These are phyloP conservation scores for Drosophila mimetica DNA, from an alignment of 2,888 invertebrate species.

Conservation along the genomic window DNA sequence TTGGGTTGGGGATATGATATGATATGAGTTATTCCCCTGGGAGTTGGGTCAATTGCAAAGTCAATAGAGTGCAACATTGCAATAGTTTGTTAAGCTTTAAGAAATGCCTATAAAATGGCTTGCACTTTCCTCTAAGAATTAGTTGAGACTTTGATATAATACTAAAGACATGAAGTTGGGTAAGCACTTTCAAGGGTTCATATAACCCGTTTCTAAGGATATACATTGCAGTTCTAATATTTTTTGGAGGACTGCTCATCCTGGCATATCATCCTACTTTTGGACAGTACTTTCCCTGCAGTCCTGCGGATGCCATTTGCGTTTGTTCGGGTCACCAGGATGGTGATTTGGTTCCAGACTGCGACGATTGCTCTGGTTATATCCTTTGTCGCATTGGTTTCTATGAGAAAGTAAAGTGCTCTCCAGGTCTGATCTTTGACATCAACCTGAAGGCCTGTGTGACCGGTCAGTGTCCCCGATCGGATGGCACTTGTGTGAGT, in stretches of 20 bases:
- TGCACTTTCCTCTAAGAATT: neutral
- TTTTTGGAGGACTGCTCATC: slow-evolving; percentile 3
- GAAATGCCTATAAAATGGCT: slow-evolving; percentile 26
- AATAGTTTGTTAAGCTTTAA: neutral
- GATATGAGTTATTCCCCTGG: neutral
- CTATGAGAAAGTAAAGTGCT: slow-evolving; percentile 29
- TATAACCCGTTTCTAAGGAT: neutral
- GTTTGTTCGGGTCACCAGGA: slow-evolving; percentile 42
- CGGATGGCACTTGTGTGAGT: slow-evolving; percentile 31
- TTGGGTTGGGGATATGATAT: too few relatives aligned
- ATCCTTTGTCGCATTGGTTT: slow-evolving; percentile 38
- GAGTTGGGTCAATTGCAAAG: slow-evolving; percentile 57
- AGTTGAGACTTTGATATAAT: slow-evolving; percentile 8
- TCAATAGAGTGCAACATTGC: slow-evolving; percentile 44
- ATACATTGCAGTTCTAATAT: slow-evolving; percentile 7
- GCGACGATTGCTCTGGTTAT: slow-evolving; percentile 59
- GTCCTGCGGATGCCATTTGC: slow-evolving; percentile 33
- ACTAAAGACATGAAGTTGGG: slow-evolving; percentile 54
- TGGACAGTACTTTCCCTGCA: slow-evolving; percentile 12
- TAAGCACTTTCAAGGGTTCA: slow-evolving; percentile 28
- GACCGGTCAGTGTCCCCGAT: slow-evolving; percentile 56
- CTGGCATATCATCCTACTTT: neutral
- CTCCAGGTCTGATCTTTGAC: slow-evolving; percentile 35
- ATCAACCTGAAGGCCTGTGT: slow-evolving; percentile 29
- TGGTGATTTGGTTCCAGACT: slow-evolving; percentile 54